These are phyloP conservation scores for Eilema sororculum DNA, from an alignment of 2,888 invertebrate species.

Conservation along the genomic window DNA sequence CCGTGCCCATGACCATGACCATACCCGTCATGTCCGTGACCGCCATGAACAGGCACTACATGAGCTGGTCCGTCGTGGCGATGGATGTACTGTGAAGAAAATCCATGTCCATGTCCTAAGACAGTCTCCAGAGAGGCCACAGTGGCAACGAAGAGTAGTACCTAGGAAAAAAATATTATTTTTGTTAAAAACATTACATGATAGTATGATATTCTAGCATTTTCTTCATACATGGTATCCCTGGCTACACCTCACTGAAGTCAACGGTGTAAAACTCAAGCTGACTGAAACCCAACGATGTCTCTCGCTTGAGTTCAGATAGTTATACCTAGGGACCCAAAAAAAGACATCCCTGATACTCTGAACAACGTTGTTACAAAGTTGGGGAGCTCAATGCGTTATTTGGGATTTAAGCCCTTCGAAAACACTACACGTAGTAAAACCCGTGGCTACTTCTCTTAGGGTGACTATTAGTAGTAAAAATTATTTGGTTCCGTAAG, in stretches of 20 bases:
- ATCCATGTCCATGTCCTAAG: constrained; percentile 70
- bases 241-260: background rate
- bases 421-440: too few relatives aligned
- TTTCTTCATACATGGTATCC: background rate
- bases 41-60: constrained; percentile 57
- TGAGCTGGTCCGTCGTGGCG: constrained; percentile 70
- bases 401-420: too few relatives aligned
- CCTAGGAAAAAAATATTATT: constrained; percentile 40
- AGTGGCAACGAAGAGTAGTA: constrained; percentile 62
- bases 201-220: too few relatives aligned
- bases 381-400: too few relatives aligned
- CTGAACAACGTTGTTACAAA: too few relatives aligned
- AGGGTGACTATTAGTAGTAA: too few relatives aligned
- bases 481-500: too few relatives aligned
- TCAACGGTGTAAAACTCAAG: background rate
- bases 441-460: background rate
- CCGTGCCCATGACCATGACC: constrained; percentile 77
- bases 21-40: constrained; percentile 62
- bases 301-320: background rate
- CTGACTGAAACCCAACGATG: background rate
- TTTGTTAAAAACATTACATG: background rate
- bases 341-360: background rate
- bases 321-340: background rate
- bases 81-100: constrained; percentile 74
- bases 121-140: constrained; percentile 60